A percentile compares a stretch with the other conserved stretches of the same genome.
phyloP scores from a whole-genome alignment of 2,888 invertebrate genomes.

The Schrankia costaestrigalis region DNA sequence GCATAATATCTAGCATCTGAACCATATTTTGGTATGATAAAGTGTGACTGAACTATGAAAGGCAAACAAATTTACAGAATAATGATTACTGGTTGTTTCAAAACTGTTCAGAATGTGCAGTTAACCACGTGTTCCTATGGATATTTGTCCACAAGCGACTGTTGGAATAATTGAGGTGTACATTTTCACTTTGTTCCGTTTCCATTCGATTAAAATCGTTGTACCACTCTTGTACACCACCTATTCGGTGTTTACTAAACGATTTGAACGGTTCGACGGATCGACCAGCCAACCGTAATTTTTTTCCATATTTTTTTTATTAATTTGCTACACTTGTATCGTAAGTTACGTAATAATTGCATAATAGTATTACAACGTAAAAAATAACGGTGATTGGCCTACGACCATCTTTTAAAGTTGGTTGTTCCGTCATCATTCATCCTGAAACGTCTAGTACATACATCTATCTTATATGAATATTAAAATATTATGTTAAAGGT shows the following conservation, averaged over 20 bases:
- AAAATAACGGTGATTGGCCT: too few relatives aligned
- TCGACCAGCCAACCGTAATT: slow-evolving; percentile 60
- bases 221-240: slow-evolving; percentile 75
- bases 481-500: too few relatives aligned
- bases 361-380: too few relatives aligned
- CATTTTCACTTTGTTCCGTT: slow-evolving; percentile 80
- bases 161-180: slow-evolving; percentile 80
- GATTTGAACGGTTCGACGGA: slow-evolving; percentile 76
- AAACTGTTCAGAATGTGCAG: slow-evolving; percentile 39
- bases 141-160: slow-evolving; percentile 70
- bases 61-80: slow-evolving; percentile 33
- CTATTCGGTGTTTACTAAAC: slow-evolving; percentile 79
- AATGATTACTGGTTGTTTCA: slow-evolving; percentile 24
- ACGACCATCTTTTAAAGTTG: too few relatives aligned
- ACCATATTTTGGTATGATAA: too few relatives aligned
- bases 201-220: slow-evolving; percentile 80
- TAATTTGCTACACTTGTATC: too few relatives aligned
- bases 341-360: too few relatives aligned
- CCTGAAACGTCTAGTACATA: too few relatives aligned
- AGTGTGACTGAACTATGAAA: too few relatives aligned
- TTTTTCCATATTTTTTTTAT: slow-evolving; percentile 43
- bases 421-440: too few relatives aligned
- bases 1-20: too few relatives aligned
- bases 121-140: slow-evolving; percentile 60
- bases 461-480: too few relatives aligned